A percentile compares a stretch with the other conserved stretches of the same genome.
Evolutionary conservation across 1,140 invertebrate genomes (phyloP).

Genomic region (Drosophila pruinosa): DNA sequence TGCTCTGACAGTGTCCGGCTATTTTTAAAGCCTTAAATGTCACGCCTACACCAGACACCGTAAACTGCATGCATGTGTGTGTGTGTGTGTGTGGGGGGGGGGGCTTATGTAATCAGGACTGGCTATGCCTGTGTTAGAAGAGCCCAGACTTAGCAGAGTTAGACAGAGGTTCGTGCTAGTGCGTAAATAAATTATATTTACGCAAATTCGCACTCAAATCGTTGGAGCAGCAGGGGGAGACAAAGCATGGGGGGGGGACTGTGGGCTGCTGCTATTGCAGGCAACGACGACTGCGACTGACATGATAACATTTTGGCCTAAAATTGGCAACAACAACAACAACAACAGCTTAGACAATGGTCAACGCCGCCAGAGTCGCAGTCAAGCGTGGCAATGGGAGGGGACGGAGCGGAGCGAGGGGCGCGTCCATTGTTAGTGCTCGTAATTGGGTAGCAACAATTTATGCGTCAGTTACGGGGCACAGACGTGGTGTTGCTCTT

Average conservation of each 20-base stretch:
- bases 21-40: conserved; percentile 74
- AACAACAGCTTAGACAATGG: conserved; percentile 63
- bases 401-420: neutral
- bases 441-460: conserved; percentile 82
- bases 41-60: conserved; percentile 47
- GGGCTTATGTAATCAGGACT: conserved; percentile 69
- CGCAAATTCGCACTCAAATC: conserved; percentile 76
- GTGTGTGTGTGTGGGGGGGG: conserved; percentile 28
- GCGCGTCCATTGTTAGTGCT: conserved; percentile 66
- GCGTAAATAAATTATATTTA: conserved; percentile 82
- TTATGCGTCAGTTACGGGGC: conserved; percentile 58
- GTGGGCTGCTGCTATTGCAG: conserved; percentile 24
- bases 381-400: conserved; percentile 1
- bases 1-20: conserved; percentile 44
- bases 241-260: neutral
- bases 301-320: conserved; percentile 81
- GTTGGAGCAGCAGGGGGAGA: conserved; percentile 12
- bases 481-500: neutral
- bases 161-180: conserved; percentile 57
- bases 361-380: conserved; percentile 24
- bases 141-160: conserved; percentile 10
- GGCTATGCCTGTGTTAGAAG: conserved; percentile 19
- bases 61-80: conserved; percentile 34
- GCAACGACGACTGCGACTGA: conserved; percentile 76
- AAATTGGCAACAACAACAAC: conserved; percentile 70